Conservation (phyloP, 2,113 vertebrate genomes). For the Sinocyclocheilus anshuiensis region DNA sequence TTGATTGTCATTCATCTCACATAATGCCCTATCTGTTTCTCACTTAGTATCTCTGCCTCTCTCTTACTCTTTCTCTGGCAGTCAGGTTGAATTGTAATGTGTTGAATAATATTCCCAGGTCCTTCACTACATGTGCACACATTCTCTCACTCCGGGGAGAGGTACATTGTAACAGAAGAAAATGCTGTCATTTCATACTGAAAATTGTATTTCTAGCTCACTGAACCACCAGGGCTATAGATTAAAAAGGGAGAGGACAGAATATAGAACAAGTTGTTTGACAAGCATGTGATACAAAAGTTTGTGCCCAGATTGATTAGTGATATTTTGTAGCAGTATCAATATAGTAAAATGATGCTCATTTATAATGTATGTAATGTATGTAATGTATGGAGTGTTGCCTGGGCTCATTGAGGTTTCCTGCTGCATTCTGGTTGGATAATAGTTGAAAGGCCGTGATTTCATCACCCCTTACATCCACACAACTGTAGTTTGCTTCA, state of each 20-base stretch:
- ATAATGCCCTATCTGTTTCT: not conserved
- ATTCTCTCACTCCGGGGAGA: slow-evolving; percentile 23
- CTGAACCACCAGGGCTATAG: not conserved
- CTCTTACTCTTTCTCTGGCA: not conserved
- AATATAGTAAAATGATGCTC: not conserved
- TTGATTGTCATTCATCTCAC: not conserved
- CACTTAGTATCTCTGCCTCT: not conserved
- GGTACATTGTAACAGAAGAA: slow-evolving; percentile 20
- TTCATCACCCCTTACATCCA: not conserved
- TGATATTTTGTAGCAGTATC: not conserved
- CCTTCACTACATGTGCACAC: slow-evolving; percentile 1
- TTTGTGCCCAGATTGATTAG: not conserved
- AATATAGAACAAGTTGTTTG: not conserved
- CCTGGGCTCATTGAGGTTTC: not conserved
- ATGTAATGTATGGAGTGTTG: not conserved
- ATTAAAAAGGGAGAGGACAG: not conserved
- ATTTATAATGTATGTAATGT: not conserved
- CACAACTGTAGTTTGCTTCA: not conserved
- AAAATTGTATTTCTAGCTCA: slow-evolving; percentile 10
- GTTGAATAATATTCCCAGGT: slow-evolving; percentile 36
- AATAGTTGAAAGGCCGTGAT: not conserved
- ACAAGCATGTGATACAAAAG: not conserved
- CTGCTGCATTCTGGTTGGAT: not conserved
- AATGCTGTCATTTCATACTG: slow-evolving; percentile 2
- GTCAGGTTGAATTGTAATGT: slow-evolving; percentile 27